Conservation (phyloP, 2,888 invertebrate genomes). For the Amphipyra berbera region DNA sequence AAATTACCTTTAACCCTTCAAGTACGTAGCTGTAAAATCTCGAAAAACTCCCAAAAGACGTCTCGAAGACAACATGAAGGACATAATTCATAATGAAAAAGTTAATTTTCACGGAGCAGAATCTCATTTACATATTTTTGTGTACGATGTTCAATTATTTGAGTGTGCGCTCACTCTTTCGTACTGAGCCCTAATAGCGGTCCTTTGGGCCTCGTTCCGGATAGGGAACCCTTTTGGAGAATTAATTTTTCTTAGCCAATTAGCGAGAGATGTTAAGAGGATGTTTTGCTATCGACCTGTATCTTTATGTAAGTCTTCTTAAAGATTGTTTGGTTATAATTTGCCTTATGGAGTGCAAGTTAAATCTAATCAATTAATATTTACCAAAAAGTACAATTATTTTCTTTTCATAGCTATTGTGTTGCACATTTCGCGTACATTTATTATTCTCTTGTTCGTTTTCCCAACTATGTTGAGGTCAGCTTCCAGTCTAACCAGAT, state of each 20-base stretch:
- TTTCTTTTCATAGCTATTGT: too few species aligned
- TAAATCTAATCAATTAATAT: background rate
- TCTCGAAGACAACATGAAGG: conserved; percentile 82
- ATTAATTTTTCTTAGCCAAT: conserved; percentile 89
- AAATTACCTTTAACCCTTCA: conserved; percentile 67
- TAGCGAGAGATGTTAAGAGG: conserved; percentile 79
- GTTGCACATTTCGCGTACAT: too few species aligned
- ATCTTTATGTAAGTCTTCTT: conserved; percentile 51
- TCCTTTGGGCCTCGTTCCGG: conserved; percentile 81
- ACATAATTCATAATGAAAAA: conserved; percentile 90
- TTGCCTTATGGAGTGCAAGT: background rate
- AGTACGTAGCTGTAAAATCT: conserved; percentile 80
- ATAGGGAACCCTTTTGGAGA: conserved; percentile 82
- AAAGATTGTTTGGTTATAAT: conserved; percentile 4
- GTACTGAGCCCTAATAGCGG: conserved; percentile 72
- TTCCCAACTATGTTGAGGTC: too few species aligned
- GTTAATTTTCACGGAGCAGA: conserved; percentile 85
- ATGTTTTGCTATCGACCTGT: conserved; percentile 77
- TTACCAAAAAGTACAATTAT: too few species aligned
- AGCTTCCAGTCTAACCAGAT: too few species aligned
- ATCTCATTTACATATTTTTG: conserved; percentile 89
- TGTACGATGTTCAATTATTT: conserved; percentile 84
- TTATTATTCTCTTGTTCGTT: too few species aligned
- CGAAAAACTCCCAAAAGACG: conserved; percentile 87
- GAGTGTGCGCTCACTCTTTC: conserved; percentile 79